Base-by-base conservation (phyloP, 2,797 vertebrate species). In the Chanos chanos region DNA sequence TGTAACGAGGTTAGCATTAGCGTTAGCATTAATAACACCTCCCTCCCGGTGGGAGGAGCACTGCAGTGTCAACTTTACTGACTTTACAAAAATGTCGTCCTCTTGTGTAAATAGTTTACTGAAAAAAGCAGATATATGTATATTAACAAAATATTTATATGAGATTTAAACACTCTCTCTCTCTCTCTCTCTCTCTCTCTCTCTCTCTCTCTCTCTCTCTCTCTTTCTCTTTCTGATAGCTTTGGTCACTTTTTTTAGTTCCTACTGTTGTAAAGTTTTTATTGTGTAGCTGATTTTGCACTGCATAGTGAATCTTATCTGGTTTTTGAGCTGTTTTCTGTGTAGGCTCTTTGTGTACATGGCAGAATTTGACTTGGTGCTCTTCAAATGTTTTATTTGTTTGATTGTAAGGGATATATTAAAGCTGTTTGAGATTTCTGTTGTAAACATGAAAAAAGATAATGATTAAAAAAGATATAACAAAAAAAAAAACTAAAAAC, bases 41-140 rank as follows among this genome's bases (percentile, higher is more conserved):
- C n/a, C n/a, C n/a, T n/a, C n/a, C n/a, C n/a, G n/a, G n/a, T n/a
- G n/a, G n/a, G n/a, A n/a, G n/a, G 43, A 40, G 19, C 24, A 41
- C 59, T 60, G 55, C 52, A 64, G 64, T 69, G 63, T n/a, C 72
- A 70, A 63, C 68, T 71, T 61, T 57, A 73, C 65, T 79, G 70
- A 61, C 79, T 78, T 79, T 74, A 70, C 75, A 73, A 68, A 61
- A 71, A 79, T 75, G 39, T 81, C 67, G 52, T 73, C 59, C 51
- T 74, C 75, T 79, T 61, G 75, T 91, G 86, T 90, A 89, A 84
- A 90, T 89, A 89, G 76, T 83, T 85, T 72, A 82, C 67, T 86
- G 70, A 85, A 83, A 86, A 74, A 71, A 67, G 80, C 75, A 85
- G 82, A 83, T 85, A 77, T 85, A 88, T 79, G 70, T 78, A 75